These are phyloP conservation scores for Forbesichthys papilliferus DNA, from an alignment of 2,113 vertebrate species.

Conservation along the genomic window DNA sequence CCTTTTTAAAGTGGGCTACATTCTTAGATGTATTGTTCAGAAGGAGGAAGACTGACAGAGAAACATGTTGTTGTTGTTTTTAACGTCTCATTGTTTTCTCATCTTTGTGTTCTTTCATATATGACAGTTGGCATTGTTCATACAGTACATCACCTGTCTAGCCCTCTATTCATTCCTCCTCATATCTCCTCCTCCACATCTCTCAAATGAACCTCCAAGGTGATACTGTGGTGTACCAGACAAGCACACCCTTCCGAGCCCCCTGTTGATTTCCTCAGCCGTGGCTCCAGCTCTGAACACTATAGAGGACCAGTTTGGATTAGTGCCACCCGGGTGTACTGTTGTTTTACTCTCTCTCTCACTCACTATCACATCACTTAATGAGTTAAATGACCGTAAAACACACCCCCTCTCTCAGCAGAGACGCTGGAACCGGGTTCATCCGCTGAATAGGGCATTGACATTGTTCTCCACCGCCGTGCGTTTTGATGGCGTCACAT, in stretches of 20 bases:
- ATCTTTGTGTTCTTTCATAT: no score
- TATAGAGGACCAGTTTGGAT: conserved; percentile 37
- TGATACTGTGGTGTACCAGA: conserved; percentile 39
- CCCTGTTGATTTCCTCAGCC: conserved; percentile 10
- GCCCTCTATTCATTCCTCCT: conserved; percentile 3
- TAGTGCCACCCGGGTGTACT: conserved; percentile 24
- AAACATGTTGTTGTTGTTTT: no score
- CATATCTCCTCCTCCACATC: conserved; percentile 17
- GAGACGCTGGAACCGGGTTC: no score
- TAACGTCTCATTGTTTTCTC: no score
- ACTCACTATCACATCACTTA: conserved; percentile 43
- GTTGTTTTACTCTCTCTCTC: conserved; percentile 36
- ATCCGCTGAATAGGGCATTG: no score
- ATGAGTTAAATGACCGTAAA: conserved; percentile 46
- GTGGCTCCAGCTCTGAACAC: not conserved
- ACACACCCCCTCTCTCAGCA: conserved; percentile 6
- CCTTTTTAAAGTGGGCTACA: not conserved
- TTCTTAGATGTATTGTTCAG: not conserved
- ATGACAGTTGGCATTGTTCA: not conserved
- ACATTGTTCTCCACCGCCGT: no score
- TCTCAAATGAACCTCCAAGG: conserved; percentile 46
- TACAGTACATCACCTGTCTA: conserved; percentile 15
- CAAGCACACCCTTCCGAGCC: conserved; percentile 20
- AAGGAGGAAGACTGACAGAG: not conserved
- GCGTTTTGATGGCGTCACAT: no score